Percentiles rank a stretch among this genome's conserved stretches.
Conservation (phyloP, 2,888 invertebrate genomes). For the Nemurella pictetii region DNA sequence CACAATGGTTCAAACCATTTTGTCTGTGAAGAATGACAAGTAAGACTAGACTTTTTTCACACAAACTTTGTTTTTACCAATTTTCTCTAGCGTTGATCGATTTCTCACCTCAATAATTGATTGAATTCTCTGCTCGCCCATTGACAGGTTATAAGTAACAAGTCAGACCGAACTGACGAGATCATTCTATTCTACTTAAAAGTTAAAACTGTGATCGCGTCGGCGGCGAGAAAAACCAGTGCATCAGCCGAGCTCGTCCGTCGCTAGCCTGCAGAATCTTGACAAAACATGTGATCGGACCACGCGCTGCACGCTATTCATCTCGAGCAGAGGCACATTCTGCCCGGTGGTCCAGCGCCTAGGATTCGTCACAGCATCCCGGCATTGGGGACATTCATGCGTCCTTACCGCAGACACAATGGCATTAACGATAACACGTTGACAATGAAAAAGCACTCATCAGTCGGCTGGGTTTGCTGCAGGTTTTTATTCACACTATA, state of each 20-base stretch:
- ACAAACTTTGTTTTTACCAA: not conserved
- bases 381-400: not conserved
- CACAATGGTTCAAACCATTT: too few species aligned
- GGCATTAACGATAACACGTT: not conserved
- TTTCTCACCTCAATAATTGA: not conserved
- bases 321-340: not conserved
- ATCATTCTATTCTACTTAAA: not conserved
- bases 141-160: not conserved
- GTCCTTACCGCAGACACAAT: not conserved
- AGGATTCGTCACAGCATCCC: slow-evolving; percentile 5
- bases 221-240: not conserved
- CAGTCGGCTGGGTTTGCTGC: not conserved
- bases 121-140: not conserved
- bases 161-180: not conserved
- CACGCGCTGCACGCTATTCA: not conserved
- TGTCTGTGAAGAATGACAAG: not conserved
- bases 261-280: too few species aligned
- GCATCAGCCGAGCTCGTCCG: not conserved
- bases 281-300: not conserved
- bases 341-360: not conserved
- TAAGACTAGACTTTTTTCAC: not conserved
- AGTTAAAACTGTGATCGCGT: not conserved
- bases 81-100: not conserved
- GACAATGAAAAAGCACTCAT: slow-evolving; percentile 8
- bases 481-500: not conserved